Evolutionary conservation across 2,113 vertebrate species (phyloP), one percentile per base, ranked within the genome.

Genomic region (Syngnathus typhle): DNA sequence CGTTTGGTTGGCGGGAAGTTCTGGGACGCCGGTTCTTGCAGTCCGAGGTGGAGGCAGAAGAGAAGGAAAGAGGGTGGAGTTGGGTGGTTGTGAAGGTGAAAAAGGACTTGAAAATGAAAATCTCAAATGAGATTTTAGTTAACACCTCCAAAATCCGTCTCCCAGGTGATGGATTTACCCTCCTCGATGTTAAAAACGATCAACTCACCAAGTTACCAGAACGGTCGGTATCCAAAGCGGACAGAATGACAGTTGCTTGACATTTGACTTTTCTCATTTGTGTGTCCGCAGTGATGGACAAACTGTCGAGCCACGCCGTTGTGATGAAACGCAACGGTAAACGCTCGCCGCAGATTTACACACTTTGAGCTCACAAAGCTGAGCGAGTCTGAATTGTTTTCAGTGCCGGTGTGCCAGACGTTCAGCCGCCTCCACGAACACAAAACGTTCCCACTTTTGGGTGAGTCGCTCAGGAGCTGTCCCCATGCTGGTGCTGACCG

Each of bases 371-470:
- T 47, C 5, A 18, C 46, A 18, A 16, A 18, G 15, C 6, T 47
- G 4, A 5, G 16, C 46, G 5, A 46, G 44, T 47, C 6, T 51
- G 2, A 2, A 10, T 61, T 59, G 32, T 65, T 38, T 72, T 16
- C 67, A 89, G 87, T 86, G 60, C 82, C 83, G 44, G 19, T 0
- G 0, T 6, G 44, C 58, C 18, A 78, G 59, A 78, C 73, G 0
- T 59, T 58, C 56, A 67, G 51, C 56, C 76, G 72, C 69, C 60
- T 72, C 19, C 18, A 79, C n/a, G 5, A 75, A 38, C 69, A 70
- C 0, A 44, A 73, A 4, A 64, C 16, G 9, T 84, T 81, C 61
- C 87, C 87, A 56, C 37, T 81, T 62, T 77, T 89, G 1, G 87
- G 87, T 89, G 69, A 80, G 83, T 80, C 12, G 36, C 12, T 37